phyloP scores from a whole-genome alignment of 1,140 invertebrate genomes.

The Thaumatotibia leucotreta region DNA sequence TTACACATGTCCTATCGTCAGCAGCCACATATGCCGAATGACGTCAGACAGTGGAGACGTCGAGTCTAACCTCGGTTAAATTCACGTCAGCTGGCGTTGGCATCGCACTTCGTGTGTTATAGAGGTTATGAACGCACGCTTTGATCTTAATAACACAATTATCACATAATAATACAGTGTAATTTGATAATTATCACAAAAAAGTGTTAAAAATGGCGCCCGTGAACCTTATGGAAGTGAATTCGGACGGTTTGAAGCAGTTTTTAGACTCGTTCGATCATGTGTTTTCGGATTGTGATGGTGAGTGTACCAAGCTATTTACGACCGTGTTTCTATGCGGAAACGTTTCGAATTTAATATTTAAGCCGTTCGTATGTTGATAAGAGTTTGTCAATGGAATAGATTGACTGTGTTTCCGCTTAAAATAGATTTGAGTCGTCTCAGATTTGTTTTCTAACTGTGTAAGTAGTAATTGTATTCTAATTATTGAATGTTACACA shows the following conservation, averaged over 20 bases:
- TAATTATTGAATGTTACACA: too few relatives aligned
- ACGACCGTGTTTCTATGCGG: not conserved
- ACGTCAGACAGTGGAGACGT: not conserved
- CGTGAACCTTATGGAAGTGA: slow-evolving; percentile 42
- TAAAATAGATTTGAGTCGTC: not conserved
- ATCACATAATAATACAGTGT: not conserved
- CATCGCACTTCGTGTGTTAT: not conserved
- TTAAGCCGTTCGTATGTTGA: not conserved
- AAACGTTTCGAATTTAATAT: not conserved
- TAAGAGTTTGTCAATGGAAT: not conserved
- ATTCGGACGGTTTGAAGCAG: slow-evolving; percentile 37
- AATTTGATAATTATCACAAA: not conserved
- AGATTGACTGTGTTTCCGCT: not conserved
- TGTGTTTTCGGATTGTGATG: slow-evolving; percentile 68
- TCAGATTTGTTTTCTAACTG: too few relatives aligned
- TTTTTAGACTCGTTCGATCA: slow-evolving; percentile 64
- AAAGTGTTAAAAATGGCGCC: slow-evolving; percentile 23
- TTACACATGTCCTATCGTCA: not conserved
- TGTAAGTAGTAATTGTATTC: too few relatives aligned
- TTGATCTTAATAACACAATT: not conserved
- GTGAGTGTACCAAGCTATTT: slow-evolving; percentile 33
- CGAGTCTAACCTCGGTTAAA: not conserved
- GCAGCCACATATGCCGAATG: not conserved
- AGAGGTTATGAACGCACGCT: not conserved
- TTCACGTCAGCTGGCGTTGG: not conserved